These are phyloP conservation scores for Melieria omissa DNA, from an alignment of 2,888 invertebrate genomes.

Conservation along the genomic window DNA sequence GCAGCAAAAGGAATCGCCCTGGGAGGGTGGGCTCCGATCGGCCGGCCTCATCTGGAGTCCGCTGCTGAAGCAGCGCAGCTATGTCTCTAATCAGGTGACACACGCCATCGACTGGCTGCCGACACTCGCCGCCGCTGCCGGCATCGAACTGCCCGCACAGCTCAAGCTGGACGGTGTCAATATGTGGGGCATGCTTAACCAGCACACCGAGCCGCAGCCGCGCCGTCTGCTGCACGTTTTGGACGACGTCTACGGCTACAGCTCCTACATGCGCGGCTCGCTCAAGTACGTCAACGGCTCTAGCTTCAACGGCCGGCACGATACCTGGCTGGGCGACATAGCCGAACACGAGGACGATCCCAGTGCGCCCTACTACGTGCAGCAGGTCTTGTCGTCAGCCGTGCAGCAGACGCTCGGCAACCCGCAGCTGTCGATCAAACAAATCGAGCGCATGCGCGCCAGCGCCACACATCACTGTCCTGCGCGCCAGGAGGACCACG, in stretches of 20 bases:
- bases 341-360: conserved; percentile 52
- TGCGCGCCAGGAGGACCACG: conserved; percentile 36
- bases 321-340: conserved; percentile 59
- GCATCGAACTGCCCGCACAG: conserved; percentile 48
- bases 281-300: conserved; percentile 63
- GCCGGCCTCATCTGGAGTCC: conserved; percentile 83
- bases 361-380: conserved; percentile 50
- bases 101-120: conserved; percentile 90
- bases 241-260: conserved; percentile 71
- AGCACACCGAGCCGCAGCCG: conserved; percentile 58
- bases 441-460: conserved; percentile 51
- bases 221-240: conserved; percentile 72
- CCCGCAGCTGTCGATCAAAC: conserved; percentile 40
- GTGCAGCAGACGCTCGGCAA: conserved; percentile 49
- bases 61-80: conserved; percentile 67
- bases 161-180: conserved; percentile 74
- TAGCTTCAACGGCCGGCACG: conserved; percentile 51
- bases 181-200: conserved; percentile 74
- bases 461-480: conserved; percentile 56
- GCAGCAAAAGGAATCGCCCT: conserved; percentile 81
- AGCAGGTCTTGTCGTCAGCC: conserved; percentile 54
- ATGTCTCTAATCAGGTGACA: conserved; percentile 75
- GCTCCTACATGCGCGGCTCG: conserved; percentile 56
- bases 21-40: conserved; percentile 87
- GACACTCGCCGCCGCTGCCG: conserved; percentile 70